Percentiles rank a stretch among this genome's conserved stretches.
phyloP scores from a whole-genome alignment of 2,113 vertebrate genomes.

The Albula glossodonta region DNA sequence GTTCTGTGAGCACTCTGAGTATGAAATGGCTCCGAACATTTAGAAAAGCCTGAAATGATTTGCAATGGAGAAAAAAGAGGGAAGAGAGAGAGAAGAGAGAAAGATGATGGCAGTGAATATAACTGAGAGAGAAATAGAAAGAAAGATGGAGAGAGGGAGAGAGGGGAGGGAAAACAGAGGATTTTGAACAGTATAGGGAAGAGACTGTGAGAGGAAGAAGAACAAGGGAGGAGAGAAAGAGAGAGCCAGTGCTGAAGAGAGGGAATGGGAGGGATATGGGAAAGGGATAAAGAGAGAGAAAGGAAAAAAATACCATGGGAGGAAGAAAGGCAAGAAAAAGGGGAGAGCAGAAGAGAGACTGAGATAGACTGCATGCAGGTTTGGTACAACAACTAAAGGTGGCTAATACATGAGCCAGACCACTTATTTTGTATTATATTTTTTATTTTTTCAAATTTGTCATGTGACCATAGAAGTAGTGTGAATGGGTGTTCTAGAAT shows the following conservation, averaged over 20 bases:
- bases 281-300: not conserved
- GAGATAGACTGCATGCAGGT: not conserved
- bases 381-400: not conserved
- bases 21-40: not conserved
- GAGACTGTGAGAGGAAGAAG: not conserved
- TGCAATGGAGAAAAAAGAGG: not conserved
- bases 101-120: not conserved
- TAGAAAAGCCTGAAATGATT: not conserved
- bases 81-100: not conserved
- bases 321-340: not conserved
- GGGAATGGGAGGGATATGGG: not conserved
- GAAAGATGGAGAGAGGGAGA: not conserved
- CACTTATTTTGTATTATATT: not conserved
- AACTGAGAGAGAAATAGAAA: not conserved
- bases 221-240: conserved; percentile 4
- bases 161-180: not conserved
- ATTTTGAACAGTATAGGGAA: conserved; percentile 8
- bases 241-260: not conserved
- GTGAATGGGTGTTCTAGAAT: too few species aligned
- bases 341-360: not conserved
- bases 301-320: not conserved
- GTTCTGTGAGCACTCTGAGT: not conserved
- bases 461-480: too few species aligned
- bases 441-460: too few species aligned
- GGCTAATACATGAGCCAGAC: not conserved